Percentiles rank a stretch among this genome's conserved stretches.
Conservation (phyloP, 2,888 invertebrate genomes). For the Melanchra persicariae region DNA sequence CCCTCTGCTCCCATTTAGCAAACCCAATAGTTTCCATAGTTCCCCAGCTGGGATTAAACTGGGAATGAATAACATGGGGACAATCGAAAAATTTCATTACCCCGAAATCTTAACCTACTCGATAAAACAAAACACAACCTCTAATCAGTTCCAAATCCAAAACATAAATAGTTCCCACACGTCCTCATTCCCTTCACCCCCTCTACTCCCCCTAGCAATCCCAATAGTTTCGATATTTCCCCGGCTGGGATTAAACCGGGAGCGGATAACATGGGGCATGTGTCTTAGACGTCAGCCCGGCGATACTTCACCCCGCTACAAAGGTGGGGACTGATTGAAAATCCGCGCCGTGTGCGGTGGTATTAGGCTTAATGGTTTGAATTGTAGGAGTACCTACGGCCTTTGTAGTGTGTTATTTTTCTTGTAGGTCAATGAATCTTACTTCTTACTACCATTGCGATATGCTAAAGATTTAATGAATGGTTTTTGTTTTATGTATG, state of each 20-base stretch:
- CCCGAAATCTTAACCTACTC: neutral
- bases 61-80: no score
- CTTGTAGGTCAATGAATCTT: no score
- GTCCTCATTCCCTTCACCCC: slow-evolving; percentile 33
- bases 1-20: no score
- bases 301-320: slow-evolving; percentile 70
- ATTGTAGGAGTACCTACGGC: slow-evolving; percentile 20
- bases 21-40: no score
- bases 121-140: slow-evolving; percentile 43
- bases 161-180: slow-evolving; percentile 35
- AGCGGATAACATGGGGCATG: slow-evolving; percentile 73
- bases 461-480: no score
- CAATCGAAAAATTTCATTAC: no score
- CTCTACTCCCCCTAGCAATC: slow-evolving; percentile 55
- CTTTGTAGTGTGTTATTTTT: slow-evolving; percentile 9
- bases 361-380: slow-evolving; percentile 63
- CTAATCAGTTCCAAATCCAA: slow-evolving; percentile 47
- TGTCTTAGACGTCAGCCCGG: slow-evolving; percentile 70
- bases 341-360: slow-evolving; percentile 64
- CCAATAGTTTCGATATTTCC: slow-evolving; percentile 70
- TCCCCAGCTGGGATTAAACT: no score
- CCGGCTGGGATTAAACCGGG: slow-evolving; percentile 75
- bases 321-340: slow-evolving; percentile 76
- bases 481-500: no score
- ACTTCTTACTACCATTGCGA: no score